Base-by-base conservation (phyloP, 2,888 invertebrate genomes). In the Drymonia ruficornis region DNA sequence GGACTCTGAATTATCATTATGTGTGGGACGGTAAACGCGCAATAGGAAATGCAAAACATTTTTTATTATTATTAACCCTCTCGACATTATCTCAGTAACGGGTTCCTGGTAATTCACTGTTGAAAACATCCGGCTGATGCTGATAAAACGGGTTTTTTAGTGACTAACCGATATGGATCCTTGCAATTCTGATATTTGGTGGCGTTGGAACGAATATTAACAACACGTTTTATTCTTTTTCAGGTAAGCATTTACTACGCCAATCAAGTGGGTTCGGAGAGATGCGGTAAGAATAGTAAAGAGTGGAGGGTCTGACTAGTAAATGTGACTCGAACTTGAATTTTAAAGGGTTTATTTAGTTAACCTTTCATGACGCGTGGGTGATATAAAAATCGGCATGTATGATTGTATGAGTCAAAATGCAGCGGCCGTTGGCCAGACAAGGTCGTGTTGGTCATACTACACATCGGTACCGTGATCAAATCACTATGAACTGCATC, bases 361-460 rank as follows among this genome's bases (percentile, higher is more conserved):
- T 63, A 70, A 71, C 62, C 64, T 65, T 69, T 68, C 61, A 66
- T 69, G 63, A 2, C 4, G 61, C 55, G 49, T 23, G n/a, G n/a
- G 56, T 56, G 15, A 28, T 28, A 45, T 45, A 1, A 6, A 15
- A 15, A 15, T 15, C 28, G 15, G 45, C 62, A 64, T 63, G 57
- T 46, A 58, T 71, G 72, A 67, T 62, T 72, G 74, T 72, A 59
- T 71, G 76, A 76, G 76, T 79, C 75, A 80, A 81, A 83, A 84
- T 84, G 80, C 73, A 13, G 28, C 13, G 28, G 71, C 70, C 68
- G 79, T 67, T 65, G 63, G 61, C 59, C 64, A 62, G 59, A 69
- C 64, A 67, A 74, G 76, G 76, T 80, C 76, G 60, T 45, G 40
- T 47, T 57, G 74, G 74, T 76, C 74, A 71, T 23, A 23, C 23